These are phyloP conservation scores for Spermophilus dauricus DNA, from an alignment of 2,113 vertebrate genomes.

Conservation along the genomic window DNA sequence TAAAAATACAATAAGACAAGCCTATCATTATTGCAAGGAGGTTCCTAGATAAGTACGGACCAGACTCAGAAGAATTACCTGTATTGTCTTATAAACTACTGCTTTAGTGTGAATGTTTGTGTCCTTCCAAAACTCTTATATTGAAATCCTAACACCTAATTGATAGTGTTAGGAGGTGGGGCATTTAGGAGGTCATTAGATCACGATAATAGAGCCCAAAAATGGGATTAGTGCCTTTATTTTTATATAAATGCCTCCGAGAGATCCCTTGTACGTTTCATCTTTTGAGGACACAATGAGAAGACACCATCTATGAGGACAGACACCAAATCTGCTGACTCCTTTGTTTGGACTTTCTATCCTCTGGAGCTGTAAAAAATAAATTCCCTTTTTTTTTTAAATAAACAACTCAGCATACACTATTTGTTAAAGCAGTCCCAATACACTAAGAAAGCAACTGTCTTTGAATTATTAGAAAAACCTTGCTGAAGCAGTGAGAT, in stretches of 20 bases:
- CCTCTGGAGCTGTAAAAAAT: neutral
- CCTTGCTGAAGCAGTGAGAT: neutral
- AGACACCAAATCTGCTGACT: neutral
- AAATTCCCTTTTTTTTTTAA: neutral
- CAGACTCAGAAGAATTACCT: conserved; percentile 39
- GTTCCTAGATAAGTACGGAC: neutral
- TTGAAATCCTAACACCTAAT: neutral
- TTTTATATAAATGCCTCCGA: neutral
- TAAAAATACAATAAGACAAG: neutral
- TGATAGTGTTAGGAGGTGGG: neutral
- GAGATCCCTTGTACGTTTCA: neutral
- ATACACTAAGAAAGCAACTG: neutral
- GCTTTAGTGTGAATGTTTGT: neutral
- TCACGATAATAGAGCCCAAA: neutral
- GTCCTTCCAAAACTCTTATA: neutral
- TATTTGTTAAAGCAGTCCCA: neutral
- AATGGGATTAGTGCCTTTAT: neutral
- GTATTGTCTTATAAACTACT: neutral
- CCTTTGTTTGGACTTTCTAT: neutral
- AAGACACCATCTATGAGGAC: neutral
- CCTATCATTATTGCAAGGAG: neutral
- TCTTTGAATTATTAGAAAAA: conserved; percentile 24
- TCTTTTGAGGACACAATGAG: neutral
- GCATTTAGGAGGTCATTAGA: neutral
- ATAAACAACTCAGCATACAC: neutral